phyloP scores from a whole-genome alignment of 2,888 invertebrate species.

The Cremastinae sp. region DNA sequence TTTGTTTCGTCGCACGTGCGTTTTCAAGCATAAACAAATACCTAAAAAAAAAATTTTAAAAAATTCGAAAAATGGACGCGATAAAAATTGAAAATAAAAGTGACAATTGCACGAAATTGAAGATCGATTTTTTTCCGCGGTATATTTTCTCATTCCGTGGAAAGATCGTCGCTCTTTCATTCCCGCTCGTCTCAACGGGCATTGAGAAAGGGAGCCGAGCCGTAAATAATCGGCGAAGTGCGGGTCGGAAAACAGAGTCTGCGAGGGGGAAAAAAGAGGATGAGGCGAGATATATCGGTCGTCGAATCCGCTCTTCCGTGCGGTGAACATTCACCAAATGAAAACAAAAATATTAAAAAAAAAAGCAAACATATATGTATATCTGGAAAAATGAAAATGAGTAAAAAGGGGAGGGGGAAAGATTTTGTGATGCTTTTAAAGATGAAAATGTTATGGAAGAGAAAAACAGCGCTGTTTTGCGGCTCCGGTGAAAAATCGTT shows the following conservation, averaged over 20 bases:
- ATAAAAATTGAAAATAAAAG: constrained; percentile 54
- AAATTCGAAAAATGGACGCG: constrained; percentile 53
- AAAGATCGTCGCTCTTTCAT: constrained; percentile 43
- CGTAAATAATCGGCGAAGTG: constrained; percentile 55
- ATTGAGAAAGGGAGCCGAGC: constrained; percentile 55
- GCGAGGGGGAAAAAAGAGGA: not conserved
- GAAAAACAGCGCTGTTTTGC: constrained; percentile 45
- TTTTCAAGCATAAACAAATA: not conserved
- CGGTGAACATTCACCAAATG: constrained; percentile 15
- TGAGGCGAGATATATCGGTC: constrained; percentile 15
- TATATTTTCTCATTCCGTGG: constrained; percentile 10
- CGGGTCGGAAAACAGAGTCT: constrained; percentile 21
- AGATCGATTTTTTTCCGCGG: constrained; percentile 30
- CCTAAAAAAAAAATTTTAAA: no score
- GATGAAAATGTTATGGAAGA: constrained; percentile 50
- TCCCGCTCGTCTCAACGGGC: constrained; percentile 53
- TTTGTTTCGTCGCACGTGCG: constrained; percentile 40
- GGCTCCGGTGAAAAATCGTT: constrained; percentile 48
- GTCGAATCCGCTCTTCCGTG: constrained; percentile 42
- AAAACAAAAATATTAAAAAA: constrained; percentile 10
- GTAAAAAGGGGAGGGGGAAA: constrained; percentile 3
- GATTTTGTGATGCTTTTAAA: constrained; percentile 42
- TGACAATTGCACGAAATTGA: constrained; percentile 51
- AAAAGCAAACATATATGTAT: constrained; percentile 15
- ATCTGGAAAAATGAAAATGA: no score